Percentiles rank a stretch among this genome's conserved stretches.
Conservation (phyloP, 2,797 vertebrate species). For the Catostomus latipinnis region DNA sequence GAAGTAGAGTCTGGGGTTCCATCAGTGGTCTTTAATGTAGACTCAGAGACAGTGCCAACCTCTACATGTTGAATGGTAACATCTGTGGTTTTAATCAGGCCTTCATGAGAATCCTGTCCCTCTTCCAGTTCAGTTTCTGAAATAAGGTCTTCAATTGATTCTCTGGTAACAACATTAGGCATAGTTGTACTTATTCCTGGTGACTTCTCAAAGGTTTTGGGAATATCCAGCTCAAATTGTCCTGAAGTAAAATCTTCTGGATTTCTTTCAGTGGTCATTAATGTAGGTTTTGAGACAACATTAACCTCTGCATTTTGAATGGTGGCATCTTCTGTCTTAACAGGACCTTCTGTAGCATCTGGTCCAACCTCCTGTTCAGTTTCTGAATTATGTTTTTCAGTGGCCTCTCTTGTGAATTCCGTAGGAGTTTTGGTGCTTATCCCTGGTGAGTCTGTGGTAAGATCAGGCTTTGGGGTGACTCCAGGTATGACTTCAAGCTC, state of each 20-base stretch:
- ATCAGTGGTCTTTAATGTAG: constrained; percentile 15
- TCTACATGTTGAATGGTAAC: constrained; percentile 10
- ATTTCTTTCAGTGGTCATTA: background rate
- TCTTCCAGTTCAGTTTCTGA: constrained; percentile 16
- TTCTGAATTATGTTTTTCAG: constrained; percentile 25
- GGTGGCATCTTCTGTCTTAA: background rate
- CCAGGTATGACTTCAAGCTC: constrained; percentile 43
- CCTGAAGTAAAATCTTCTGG: constrained; percentile 5
- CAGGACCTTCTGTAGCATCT: constrained; percentile 2
- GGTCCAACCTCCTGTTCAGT: background rate
- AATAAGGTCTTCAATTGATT: constrained; percentile 14
- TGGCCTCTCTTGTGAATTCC: constrained; percentile 36
- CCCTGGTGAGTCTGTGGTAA: constrained; percentile 13
- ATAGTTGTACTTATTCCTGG: background rate
- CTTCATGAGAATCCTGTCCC: background rate
- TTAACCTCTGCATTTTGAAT: background rate
- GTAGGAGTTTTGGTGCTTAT: constrained; percentile 14
- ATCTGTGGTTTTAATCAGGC: background rate
- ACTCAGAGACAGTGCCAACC: constrained; percentile 5
- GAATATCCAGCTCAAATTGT: background rate
- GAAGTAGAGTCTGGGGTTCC: background rate
- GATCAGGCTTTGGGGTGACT: constrained; percentile 35
- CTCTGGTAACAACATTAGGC: background rate
- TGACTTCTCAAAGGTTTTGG: background rate
- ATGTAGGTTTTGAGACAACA: background rate